phyloP scores from a whole-genome alignment of 2,888 invertebrate genomes.

The Philhelius pedissequus region DNA sequence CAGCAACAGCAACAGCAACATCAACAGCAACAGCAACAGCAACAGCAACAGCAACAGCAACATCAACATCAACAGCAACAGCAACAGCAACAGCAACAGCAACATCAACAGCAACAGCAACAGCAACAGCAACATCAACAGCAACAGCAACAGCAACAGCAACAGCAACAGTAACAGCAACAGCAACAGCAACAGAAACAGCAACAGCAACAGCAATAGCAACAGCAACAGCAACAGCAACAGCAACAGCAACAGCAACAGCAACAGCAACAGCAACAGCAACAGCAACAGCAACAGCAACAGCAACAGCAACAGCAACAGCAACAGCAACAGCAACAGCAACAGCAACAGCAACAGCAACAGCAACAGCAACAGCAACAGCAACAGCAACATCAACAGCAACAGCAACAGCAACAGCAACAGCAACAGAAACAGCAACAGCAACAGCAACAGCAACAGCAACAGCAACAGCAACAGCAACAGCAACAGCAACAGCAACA shows the following conservation, averaged over 20 bases:
- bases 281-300: neutral
- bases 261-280: neutral
- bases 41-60: too few relatives aligned
- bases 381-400: constrained; percentile 60
- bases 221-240: constrained; percentile 51
- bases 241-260: neutral
- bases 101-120: constrained; percentile 45
- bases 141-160: constrained; percentile 63
- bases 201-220: constrained; percentile 65
- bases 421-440: constrained; percentile 42
- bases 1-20: too few relatives aligned
- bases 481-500: neutral
- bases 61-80: too few relatives aligned
- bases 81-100: constrained; percentile 59
- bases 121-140: constrained; percentile 73
- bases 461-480: neutral
- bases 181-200: constrained; percentile 72
- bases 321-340: constrained; percentile 52
- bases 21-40: too few relatives aligned
- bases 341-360: constrained; percentile 72
- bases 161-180: constrained; percentile 18
- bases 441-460: neutral
- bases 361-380: constrained; percentile 68
- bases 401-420: constrained; percentile 72
- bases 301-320: constrained; percentile 72